A percentile compares a stretch with the other conserved stretches of the same genome.
These are phyloP conservation scores for Archivesica marissinica DNA, from an alignment of 1,140 invertebrate species.

Conservation along the genomic window DNA sequence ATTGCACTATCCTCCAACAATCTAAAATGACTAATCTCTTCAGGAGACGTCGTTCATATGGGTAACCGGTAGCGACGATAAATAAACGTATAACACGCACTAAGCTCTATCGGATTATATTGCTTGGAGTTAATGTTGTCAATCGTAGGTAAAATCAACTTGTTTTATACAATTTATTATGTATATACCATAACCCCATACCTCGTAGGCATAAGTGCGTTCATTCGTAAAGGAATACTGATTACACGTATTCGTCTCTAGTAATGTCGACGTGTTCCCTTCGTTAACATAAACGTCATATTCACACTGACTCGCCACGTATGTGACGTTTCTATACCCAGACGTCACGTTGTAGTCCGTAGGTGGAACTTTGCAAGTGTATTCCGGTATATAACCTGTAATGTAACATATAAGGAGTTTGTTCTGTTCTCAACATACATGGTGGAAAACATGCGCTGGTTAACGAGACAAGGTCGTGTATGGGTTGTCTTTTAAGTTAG, in stretches of 20 bases:
- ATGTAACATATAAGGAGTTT: background rate
- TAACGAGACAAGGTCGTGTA: no score
- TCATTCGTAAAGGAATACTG: background rate
- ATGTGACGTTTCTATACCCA: background rate
- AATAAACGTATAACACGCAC: no score
- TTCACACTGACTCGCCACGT: background rate
- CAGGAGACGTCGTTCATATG: no score
- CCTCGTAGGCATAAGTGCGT: background rate
- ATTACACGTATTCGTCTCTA: background rate
- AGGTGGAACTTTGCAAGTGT: background rate
- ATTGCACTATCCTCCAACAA: no score
- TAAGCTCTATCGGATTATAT: background rate
- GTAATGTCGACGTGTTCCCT: background rate
- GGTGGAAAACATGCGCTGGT: no score
- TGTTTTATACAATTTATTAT: background rate
- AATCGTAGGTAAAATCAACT: background rate
- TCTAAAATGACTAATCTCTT: no score
- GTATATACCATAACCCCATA: background rate
- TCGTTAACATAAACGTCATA: background rate
- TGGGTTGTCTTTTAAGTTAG: no score
- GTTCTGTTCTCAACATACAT: no score
- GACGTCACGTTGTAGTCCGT: background rate
- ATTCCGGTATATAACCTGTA: slow-evolving; percentile 1
- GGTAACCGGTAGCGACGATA: no score
- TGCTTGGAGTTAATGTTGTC: background rate